These are phyloP conservation scores for Elysia crispata DNA, from an alignment of 2,888 invertebrate species.

Conservation along the genomic window DNA sequence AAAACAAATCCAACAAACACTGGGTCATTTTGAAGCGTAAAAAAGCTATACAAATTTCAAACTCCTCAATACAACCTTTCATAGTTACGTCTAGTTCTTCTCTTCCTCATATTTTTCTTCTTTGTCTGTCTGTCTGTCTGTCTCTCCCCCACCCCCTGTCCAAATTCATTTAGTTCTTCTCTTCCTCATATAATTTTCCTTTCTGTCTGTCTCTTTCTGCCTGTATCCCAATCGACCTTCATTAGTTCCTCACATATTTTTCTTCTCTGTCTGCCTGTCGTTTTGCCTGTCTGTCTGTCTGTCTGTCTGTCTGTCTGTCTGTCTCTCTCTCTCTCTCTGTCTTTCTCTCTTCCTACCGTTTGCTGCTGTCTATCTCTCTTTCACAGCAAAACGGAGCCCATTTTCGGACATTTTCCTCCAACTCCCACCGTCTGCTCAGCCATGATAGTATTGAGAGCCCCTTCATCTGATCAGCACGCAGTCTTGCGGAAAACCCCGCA, in stretches of 20 bases:
- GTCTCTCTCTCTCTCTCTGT: background rate
- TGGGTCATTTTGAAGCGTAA: too few relatives aligned
- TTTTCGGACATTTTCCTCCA: background rate
- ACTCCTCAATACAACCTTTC: too few relatives aligned
- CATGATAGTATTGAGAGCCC: background rate
- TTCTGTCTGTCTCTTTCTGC: background rate
- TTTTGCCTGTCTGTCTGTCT: background rate
- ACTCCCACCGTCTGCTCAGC: background rate
- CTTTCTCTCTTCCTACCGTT: constrained; percentile 4
- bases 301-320: background rate
- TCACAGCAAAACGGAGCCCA: background rate
- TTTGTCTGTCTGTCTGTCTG: background rate
- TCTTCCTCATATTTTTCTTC: background rate
- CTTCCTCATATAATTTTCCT: background rate
- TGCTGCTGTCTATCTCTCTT: background rate
- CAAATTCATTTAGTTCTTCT: background rate
- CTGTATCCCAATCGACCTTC: background rate
- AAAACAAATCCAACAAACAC: too few relatives aligned
- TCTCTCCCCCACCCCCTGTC: background rate
- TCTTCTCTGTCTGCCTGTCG: background rate
- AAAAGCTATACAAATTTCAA: too few relatives aligned
- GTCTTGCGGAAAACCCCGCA: constrained; percentile 1
- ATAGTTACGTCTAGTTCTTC: background rate
- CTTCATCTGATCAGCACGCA: background rate
- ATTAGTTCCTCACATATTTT: too few relatives aligned